Evolutionary conservation across 1,140 invertebrate genomes (phyloP), one percentile per base, ranked within the genome.

Genomic region (Drosophila pseudoananassae): DNA sequence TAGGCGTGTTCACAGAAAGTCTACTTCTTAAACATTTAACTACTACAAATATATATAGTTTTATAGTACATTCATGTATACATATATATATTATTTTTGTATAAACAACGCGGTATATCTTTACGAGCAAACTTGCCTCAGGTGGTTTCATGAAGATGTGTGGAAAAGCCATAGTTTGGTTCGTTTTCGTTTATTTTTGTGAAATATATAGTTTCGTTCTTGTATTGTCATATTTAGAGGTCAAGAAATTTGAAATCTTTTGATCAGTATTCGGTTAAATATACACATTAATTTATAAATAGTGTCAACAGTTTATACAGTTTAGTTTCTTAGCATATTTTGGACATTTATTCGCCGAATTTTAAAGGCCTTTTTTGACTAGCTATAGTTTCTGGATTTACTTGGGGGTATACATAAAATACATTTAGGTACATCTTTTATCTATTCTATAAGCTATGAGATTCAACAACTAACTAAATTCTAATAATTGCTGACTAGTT

Each of bases 201-300:
- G 33, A 53, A 50, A 12, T 40, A 12, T 40, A 69, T 56, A 9
- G 17, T 55, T 55, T 53, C 23, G 53, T 59, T 55, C 58, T 66
- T 49, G 81, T 85, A 85, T 85, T 85, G 81, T 85, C 81, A 85
- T 87, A 65, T 77, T 80, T 56, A 85, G 81, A 81, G 77, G 82
- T 82, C 56, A 56, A 77, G 60, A 66, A 66, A 66, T 75, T 82
- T 74, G 53, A 75, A 75, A 76, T 69, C 63, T 59, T 76, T 85
- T 75, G 61, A 51, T 63, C 20, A 76, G 58, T 43, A 50, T 65
- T 63, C 57, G 70, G 51, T 17, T 36, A 52, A 31, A 43, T 64
- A 59, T 58, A 64, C 29, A 51, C 40, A 59, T 61, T 20, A 8
- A 40, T 49, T 53, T 33, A 51, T 29, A 59, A 36, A 38, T 38